phyloP scores from a whole-genome alignment of 1,140 invertebrate species.

The Cyphomyrmex costatus region DNA sequence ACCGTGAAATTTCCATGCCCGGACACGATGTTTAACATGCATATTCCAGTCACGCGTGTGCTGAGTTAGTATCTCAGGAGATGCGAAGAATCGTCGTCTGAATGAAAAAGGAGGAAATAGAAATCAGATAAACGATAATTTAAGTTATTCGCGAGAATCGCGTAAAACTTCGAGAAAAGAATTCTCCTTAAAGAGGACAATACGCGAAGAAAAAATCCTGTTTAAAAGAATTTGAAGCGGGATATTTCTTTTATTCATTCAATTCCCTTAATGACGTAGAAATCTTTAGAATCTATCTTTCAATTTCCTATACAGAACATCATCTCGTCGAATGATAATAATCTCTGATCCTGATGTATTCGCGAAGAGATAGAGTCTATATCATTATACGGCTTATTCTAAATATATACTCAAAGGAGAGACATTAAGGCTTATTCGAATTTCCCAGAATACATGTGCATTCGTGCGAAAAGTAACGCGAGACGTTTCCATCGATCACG shows the following conservation, averaged over 20 bases:
- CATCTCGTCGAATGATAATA: background rate
- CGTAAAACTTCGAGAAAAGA: background rate
- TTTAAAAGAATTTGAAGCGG: background rate
- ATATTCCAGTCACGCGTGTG: background rate
- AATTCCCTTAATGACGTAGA: background rate
- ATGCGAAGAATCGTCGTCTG: background rate
- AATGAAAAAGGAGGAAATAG: no score
- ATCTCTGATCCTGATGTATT: background rate
- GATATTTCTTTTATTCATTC: background rate
- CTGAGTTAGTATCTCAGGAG: slow-evolving; percentile 13
- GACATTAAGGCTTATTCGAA: slow-evolving; percentile 33
- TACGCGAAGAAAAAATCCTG: background rate
- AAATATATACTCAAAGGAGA: slow-evolving; percentile 22
- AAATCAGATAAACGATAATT: background rate
- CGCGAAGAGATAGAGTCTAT: background rate
- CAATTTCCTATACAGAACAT: background rate
- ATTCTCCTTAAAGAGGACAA: background rate
- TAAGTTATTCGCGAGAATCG: background rate
- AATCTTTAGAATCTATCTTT: background rate
- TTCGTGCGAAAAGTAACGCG: slow-evolving; percentile 36
- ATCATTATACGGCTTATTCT: slow-evolving; percentile 31
- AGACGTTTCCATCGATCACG: slow-evolving; percentile 38
- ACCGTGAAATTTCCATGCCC: slow-evolving; percentile 28
- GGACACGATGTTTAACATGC: slow-evolving; percentile 27
- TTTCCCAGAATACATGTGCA: slow-evolving; percentile 9